Percentiles rank a stretch among this genome's conserved stretches.
These are phyloP conservation scores for Eremophila alpestris DNA, from an alignment of 2,797 vertebrate species.

Conservation along the genomic window DNA sequence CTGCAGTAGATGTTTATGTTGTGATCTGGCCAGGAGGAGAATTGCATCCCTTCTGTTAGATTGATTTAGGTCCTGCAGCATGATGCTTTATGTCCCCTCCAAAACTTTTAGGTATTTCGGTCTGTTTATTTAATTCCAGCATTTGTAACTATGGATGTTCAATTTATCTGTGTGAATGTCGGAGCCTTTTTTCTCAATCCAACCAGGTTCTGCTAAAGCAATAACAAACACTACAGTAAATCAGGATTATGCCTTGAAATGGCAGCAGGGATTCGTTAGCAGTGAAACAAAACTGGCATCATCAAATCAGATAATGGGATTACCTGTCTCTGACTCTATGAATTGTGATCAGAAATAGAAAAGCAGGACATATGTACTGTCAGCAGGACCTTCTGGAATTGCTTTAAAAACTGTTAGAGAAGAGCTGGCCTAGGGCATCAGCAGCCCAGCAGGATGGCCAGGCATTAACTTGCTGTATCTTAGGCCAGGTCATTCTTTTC, in stretches of 20 bases:
- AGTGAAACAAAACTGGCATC: conserved; percentile 24
- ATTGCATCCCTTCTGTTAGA: not conserved
- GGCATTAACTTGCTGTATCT: not conserved
- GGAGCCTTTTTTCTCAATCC: conserved; percentile 38
- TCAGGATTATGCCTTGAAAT: conserved; percentile 43
- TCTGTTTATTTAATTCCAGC: conserved; percentile 60
- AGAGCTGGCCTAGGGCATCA: not conserved
- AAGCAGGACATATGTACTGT: not conserved
- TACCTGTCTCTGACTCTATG: conserved; percentile 33
- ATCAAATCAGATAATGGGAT: conserved; percentile 36
- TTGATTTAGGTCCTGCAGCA: conserved; percentile 37
- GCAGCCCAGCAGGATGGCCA: not conserved
- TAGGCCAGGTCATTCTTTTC: not conserved
- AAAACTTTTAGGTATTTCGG: conserved; percentile 35
- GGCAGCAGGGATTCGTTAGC: conserved; percentile 30
- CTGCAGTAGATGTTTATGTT: not conserved
- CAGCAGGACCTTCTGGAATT: conserved; percentile 19
- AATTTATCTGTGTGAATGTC: conserved; percentile 29
- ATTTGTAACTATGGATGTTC: conserved; percentile 26
- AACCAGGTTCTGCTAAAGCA: conserved; percentile 44
- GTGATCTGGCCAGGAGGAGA: conserved; percentile 11
- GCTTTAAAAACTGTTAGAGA: not conserved
- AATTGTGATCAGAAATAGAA: conserved; percentile 53
- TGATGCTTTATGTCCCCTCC: not conserved
- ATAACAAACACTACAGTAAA: conserved; percentile 39